phyloP scores from a whole-genome alignment of 2,113 vertebrate species.

The Myotis lucifugus region DNA sequence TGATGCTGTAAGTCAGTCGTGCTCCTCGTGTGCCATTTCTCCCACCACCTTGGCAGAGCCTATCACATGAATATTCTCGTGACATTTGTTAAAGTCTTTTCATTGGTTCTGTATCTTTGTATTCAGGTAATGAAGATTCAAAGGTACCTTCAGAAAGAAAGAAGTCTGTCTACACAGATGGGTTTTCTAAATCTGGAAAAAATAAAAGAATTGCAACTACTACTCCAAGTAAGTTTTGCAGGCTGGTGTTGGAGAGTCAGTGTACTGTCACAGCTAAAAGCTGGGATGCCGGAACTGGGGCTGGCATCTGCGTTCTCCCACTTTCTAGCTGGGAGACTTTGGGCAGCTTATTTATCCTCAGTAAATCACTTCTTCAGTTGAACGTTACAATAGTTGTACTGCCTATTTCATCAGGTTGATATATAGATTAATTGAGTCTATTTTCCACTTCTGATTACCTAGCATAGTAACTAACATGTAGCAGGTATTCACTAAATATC shows the following conservation, averaged over 20 bases:
- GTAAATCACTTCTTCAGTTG: not conserved
- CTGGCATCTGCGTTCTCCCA: not conserved
- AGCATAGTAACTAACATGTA: not conserved
- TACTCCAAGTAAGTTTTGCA: constrained; percentile 91
- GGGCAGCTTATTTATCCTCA: not conserved
- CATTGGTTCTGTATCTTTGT: constrained; percentile 49
- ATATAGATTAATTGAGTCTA: not conserved
- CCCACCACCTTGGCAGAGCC: not conserved
- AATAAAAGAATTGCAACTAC: constrained; percentile 75
- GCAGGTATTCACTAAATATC: not conserved
- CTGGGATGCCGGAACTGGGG: not conserved
- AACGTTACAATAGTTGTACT: not conserved
- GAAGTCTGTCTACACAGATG: constrained; percentile 81
- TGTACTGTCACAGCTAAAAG: not conserved
- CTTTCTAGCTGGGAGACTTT: not conserved
- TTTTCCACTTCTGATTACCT: not conserved
- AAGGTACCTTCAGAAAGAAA: constrained; percentile 74
- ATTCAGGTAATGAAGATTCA: constrained; percentile 69
- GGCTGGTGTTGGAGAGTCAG: not conserved
- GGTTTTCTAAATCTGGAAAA: constrained; percentile 80
- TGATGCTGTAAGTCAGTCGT: not conserved
- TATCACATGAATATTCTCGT: not conserved
- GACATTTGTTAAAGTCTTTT: not conserved
- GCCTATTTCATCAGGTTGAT: not conserved
- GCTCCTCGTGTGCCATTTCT: not conserved